Evolutionary conservation across 2,113 vertebrate species (phyloP).

Genomic region (Corythornis cristatus): DNA sequence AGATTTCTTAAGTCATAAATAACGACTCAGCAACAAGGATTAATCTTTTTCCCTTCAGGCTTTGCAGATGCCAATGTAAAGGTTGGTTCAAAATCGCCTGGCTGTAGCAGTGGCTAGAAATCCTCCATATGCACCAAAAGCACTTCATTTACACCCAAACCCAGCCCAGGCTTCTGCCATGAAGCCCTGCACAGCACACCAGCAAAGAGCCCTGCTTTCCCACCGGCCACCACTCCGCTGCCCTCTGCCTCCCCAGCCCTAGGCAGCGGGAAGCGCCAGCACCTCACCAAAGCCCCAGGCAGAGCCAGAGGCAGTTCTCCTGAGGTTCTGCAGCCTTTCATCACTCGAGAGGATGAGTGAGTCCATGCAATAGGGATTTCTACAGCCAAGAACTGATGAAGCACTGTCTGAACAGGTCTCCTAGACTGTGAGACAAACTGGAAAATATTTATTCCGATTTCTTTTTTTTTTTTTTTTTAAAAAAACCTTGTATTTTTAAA

Average conservation of each 20-base stretch:
- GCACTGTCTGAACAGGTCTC: constrained; percentile 18
- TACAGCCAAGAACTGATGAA: not conserved
- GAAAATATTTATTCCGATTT: constrained; percentile 12
- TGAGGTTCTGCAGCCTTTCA: not conserved
- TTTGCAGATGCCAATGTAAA: not conserved
- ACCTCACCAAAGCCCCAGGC: not conserved
- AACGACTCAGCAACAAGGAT: not conserved
- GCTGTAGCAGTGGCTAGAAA: not conserved
- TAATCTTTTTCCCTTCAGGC: not conserved
- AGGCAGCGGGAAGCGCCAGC: accelerated
- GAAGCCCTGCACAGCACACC: accelerated
- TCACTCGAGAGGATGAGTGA: not conserved
- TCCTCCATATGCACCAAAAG: not conserved
- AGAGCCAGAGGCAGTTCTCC: not conserved
- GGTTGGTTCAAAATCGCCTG: not conserved
- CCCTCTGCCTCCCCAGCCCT: not conserved
- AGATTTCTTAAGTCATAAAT: not conserved
- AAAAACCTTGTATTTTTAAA: not conserved
- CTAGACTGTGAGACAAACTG: constrained; percentile 6
- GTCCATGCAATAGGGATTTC: not conserved
- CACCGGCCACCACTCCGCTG: accelerated
- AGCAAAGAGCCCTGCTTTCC: not conserved
- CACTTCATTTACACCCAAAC: not conserved
- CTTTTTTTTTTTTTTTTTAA: not conserved
- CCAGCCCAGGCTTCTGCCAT: not conserved